Evolutionary conservation across 2,888 invertebrate species (phyloP), one percentile per base, ranked within the genome.

Genomic region (Xanthorhoe designata): DNA sequence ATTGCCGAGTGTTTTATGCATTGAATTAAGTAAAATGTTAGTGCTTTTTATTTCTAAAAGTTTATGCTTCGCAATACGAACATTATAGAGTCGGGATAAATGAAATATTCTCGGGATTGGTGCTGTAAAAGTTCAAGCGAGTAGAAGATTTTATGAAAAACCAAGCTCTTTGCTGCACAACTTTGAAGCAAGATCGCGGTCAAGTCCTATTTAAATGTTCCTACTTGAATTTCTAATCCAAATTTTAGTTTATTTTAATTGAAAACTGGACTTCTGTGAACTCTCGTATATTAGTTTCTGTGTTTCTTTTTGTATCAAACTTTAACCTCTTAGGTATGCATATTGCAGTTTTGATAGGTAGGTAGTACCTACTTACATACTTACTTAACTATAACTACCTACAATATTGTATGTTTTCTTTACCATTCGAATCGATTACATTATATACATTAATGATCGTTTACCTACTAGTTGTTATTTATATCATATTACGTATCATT

Each of bases 151-250:
- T 51, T 45, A 3, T 55, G 13, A 19, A 42, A 55, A 54, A 35
- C 35, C 9, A 17, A 35, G 35, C 53, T 35, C 35, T n/a, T 54
- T 54, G 15, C 15, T 38, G 18, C 35, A 55, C 13, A 53, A 35
- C 53, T 53, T 55, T 42, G 5, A 38, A 55, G 42, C 38, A 42
- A 55, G 38, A 42, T 55, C 13, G 45, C 56, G 29, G 56, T 45
- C 24, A 56, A 47, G 38, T 42, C 47, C 13, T 17, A 47, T 47
- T 45, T 45, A 45, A 45, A 45, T 45, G 5, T 45, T 45, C 15
- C 6, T 45, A 15, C 15, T 15, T 45, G 45, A n/a, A 3, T 45
- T 47, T 47, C 5, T 47, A 15, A 8, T 6, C 0, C 7, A 7
- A 13, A 3, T 47, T 17, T 47, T 6, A 45, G 47, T 47, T 13